Evolutionary conservation across 2,888 invertebrate genomes (phyloP), one percentile per base, ranked within the genome.

Genomic region (Fragum sueziense): DNA sequence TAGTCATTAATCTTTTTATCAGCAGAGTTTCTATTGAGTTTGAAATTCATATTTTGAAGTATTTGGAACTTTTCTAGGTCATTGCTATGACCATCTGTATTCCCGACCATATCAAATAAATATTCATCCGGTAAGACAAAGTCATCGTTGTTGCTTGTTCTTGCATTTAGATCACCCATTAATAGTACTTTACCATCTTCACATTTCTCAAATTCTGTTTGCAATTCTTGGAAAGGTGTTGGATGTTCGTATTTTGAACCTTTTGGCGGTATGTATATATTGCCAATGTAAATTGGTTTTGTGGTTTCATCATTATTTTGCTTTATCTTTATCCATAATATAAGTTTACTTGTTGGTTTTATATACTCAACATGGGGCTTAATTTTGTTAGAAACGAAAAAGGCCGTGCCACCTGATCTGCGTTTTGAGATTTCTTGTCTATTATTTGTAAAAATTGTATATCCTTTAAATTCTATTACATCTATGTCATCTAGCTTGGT

Each of bases 401-500:
- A 11, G 6, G 25, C 17, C 20, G 20, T 61, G 3, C 61, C 61
- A 3, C 61, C 61, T 61, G 61, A 61, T 29, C 61, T 61, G 20
- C 29, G 20, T 61, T 29, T 61, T 9, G 61, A 22, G 29, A 9
- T 29, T 7, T 61, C 29, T 25, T 17, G 3, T 61, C 61, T 61
- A 20, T 61, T 61, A 27, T 22, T 29, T 27, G 41, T 17, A 17
- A 41, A 41, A 41, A 41, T 9, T 41, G 41, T 41, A 9, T 41
- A 17, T 41, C 41, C 41, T 9, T 41, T 41, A 11, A 41, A 17
- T n/a, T n/a, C n/a, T n/a, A n/a, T n/a, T n/a, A n/a, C n/a, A 29
- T 65, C 65, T 33, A 65, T 7, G 25, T 65, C 22, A 34, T 65
- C 65, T 20, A 65, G 65, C n/a, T 65, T 65, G n/a, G 33, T 65